These are phyloP conservation scores for Ommatoiulus sabulosus DNA, from an alignment of 2,888 invertebrate genomes.

Conservation along the genomic window DNA sequence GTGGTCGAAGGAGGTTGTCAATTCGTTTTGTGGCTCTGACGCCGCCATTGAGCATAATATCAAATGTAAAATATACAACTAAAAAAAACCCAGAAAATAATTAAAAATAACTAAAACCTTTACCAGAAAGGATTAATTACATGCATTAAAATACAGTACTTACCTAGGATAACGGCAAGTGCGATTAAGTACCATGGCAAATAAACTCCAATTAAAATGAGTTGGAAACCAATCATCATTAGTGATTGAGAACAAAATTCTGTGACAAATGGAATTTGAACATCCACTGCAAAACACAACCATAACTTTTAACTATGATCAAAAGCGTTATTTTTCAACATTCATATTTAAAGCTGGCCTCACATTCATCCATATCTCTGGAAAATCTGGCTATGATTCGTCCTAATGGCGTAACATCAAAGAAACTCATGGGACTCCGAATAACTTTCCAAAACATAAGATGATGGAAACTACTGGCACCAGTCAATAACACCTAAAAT, in stretches of 20 bases:
- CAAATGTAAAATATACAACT: conserved; percentile 55
- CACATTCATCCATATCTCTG: conserved; percentile 70
- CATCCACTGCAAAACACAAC: conserved; percentile 68
- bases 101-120: not conserved
- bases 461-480: conserved; percentile 57
- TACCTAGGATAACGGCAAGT: conserved; percentile 57
- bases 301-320: no score
- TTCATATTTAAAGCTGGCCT: conserved; percentile 55
- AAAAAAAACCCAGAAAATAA: not conserved
- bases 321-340: not conserved
- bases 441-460: conserved; percentile 57
- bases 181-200: conserved; percentile 68
- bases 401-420: conserved; percentile 69
- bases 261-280: conserved; percentile 70
- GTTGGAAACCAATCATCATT: conserved; percentile 80
- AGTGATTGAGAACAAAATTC: conserved; percentile 71
- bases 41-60: conserved; percentile 63
- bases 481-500: conserved; percentile 53
- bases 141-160: not conserved
- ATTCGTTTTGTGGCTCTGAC: conserved; percentile 67
- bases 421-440: conserved; percentile 65
- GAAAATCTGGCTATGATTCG: conserved; percentile 69
- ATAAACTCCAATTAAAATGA: conserved; percentile 80
- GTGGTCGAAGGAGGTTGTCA: conserved; percentile 71
- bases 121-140: not conserved